These are phyloP conservation scores for Phyllostomus hastatus DNA, from an alignment of 2,113 vertebrate species.

Conservation along the genomic window DNA sequence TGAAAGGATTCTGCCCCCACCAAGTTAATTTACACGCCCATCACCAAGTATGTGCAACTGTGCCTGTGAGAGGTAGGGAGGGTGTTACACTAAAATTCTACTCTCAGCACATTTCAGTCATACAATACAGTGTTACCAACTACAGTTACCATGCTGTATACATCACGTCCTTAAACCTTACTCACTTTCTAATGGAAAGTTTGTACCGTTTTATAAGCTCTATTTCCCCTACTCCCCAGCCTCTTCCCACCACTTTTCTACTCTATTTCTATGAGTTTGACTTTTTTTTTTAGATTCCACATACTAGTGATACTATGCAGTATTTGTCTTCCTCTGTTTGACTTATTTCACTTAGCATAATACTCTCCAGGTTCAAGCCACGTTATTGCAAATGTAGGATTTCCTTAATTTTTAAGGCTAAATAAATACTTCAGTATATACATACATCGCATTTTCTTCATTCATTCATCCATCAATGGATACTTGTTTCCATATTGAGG, in stretches of 20 bases:
- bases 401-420: not conserved
- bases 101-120: not conserved
- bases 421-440: not conserved
- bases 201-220: not conserved
- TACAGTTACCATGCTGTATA: not conserved
- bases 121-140: not conserved
- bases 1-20: not conserved
- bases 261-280: not conserved
- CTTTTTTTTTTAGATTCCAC: not conserved
- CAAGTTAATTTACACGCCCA: not conserved
- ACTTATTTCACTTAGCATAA: not conserved
- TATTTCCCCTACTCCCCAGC: not conserved
- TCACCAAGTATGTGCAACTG: not conserved
- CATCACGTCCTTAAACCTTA: not conserved
- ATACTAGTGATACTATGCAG: not conserved
- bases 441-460: not conserved
- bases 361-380: not conserved
- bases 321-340: not conserved
- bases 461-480: not conserved
- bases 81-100: not conserved
- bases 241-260: not conserved
- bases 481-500: not conserved
- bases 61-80: no score
- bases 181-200: not conserved
- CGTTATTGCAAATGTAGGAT: not conserved